Evolutionary conservation across 2,888 invertebrate genomes (phyloP), one percentile per base, ranked within the genome.

Genomic region (Germaria angustata): DNA sequence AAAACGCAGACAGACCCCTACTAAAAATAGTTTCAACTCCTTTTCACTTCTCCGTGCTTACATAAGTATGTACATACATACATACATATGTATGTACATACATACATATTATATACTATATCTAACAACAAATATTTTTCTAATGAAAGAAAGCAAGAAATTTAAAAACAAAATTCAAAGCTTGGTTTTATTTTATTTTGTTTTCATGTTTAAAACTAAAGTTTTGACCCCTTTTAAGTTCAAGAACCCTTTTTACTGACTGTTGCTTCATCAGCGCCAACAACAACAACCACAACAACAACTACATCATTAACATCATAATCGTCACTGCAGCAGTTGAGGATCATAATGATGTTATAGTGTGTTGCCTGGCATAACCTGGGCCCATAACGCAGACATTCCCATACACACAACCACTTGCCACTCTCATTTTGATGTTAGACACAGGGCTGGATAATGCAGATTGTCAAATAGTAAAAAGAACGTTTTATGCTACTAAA

Each of bases 211-310:
- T 11, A 5, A 39, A 63, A 63, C n/a, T 73, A 36, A 71, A 39
- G 46, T 80, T 69, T 88, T 89, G 89, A 89, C 89, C 89, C 88
- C 89, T 88, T 89, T 89, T 89, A 89, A 89, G 89, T 89, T 89
- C 89, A 89, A 89, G 89, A 89, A 89, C 89, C 89, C 89, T 89
- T 89, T 89, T 66, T 89, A n/a, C n/a, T n/a, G 84, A 80, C 85
- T 76, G 82, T 82, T 82, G 82, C 79, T 82, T 79, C 79, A 79
- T 72, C 44, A 51, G 34, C 39, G 34, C 34, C n/a, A 46, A 22
- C 39, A 36, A 13, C 41, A 41, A 3, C 59, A 61, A 46, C 15
- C 11, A 34, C 55, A 39, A 44, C 69, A 66, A 7, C 49, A 71
- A 49, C 34, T 36, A 17, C 24, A 65, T 34, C 32, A 57, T 46